These are phyloP conservation scores for Priocnemis perturbator DNA, from an alignment of 2,888 invertebrate species.

Conservation along the genomic window DNA sequence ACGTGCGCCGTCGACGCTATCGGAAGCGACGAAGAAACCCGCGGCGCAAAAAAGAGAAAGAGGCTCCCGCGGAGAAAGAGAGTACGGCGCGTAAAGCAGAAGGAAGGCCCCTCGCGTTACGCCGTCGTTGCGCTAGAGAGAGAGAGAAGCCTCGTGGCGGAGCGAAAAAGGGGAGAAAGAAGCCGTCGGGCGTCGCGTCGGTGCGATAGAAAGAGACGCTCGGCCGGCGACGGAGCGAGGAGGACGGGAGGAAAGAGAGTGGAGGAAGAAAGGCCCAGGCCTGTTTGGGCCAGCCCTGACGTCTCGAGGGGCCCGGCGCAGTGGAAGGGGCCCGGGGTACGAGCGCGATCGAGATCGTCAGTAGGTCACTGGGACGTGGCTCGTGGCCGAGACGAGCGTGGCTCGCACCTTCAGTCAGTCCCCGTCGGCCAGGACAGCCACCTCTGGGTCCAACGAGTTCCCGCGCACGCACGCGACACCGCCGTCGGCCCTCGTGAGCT, in stretches of 20 bases:
- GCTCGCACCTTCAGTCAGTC: slow-evolving; percentile 73
- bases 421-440: slow-evolving; percentile 72
- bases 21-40: too few species aligned
- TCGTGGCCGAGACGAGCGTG: slow-evolving; percentile 70
- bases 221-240: slow-evolving; percentile 16
- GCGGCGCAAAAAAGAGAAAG: too few species aligned
- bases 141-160: too few species aligned
- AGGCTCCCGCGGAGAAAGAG: too few species aligned
- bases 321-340: slow-evolving; percentile 25
- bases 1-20: too few species aligned
- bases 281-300: slow-evolving; percentile 49
- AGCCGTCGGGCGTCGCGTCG: too few species aligned
- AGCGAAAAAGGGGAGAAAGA: too few species aligned
- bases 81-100: too few species aligned
- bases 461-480: slow-evolving; percentile 35
- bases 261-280: slow-evolving; percentile 41
- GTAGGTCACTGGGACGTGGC: slow-evolving; percentile 75
- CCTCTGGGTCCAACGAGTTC: slow-evolving; percentile 63
- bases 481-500: slow-evolving; percentile 15
- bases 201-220: slow-evolving; percentile 7
- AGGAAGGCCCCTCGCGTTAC: too few species aligned
- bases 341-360: slow-evolving; percentile 62
- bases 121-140: too few species aligned
- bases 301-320: slow-evolving; percentile 22
- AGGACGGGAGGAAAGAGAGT: slow-evolving; percentile 27